Evolutionary conservation across 1,140 invertebrate species (phyloP).

Genomic region (Mesaphorura yosii): DNA sequence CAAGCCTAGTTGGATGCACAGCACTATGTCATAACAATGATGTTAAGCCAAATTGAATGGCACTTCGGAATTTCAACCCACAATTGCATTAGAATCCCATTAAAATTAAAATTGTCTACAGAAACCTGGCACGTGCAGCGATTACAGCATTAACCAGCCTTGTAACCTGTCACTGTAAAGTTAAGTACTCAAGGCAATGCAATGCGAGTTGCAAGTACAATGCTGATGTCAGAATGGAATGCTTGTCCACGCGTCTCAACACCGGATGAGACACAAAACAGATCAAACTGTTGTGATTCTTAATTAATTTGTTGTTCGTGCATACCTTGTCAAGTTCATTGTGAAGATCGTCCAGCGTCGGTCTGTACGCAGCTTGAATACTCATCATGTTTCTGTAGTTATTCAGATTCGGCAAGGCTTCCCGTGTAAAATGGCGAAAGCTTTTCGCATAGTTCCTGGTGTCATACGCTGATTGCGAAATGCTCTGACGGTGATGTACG

Average conservation of each 20-base stretch:
- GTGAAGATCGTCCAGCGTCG: conserved; percentile 85
- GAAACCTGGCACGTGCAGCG: too few relatives aligned
- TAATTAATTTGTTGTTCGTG: too few relatives aligned
- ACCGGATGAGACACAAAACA: not conserved
- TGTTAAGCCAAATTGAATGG: too few relatives aligned
- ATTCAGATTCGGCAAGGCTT: conserved; percentile 74
- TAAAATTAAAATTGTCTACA: too few relatives aligned
- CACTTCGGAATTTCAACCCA: too few relatives aligned
- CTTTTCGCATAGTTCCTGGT: conserved; percentile 69
- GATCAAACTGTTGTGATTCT: conserved; percentile 5
- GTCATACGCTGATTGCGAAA: conserved; percentile 39
- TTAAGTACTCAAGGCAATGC: not conserved
- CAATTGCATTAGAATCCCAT: too few relatives aligned
- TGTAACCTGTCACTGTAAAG: not conserved
- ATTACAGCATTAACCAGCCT: not conserved
- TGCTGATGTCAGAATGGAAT: not conserved
- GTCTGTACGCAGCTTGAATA: conserved; percentile 72
- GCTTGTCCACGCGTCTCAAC: not conserved
- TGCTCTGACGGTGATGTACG: conserved; percentile 6
- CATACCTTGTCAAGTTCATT: conserved; percentile 61
- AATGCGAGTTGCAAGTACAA: not conserved
- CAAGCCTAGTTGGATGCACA: too few relatives aligned
- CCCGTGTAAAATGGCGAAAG: conserved; percentile 74
- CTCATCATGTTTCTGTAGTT: conserved; percentile 85
- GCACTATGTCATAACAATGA: too few relatives aligned